Base-by-base conservation (phyloP, 2,888 invertebrate species). In the Brachypterus glaber region DNA sequence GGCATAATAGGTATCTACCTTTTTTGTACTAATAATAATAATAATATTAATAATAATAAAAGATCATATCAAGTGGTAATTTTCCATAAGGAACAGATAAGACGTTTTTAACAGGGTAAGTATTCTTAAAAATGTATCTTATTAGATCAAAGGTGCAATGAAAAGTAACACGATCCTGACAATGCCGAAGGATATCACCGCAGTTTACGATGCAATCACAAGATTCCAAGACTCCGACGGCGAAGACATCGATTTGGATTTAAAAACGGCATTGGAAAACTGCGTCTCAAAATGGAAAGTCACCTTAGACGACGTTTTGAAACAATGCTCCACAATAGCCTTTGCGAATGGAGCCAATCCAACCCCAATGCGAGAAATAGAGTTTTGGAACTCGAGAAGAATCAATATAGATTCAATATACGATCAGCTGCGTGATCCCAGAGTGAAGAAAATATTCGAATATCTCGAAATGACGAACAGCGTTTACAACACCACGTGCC, bases 221-320 rank as follows among this genome's bases (percentile, higher is more conserved):
- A 52, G 52, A 8, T 67, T 70, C 13, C 68, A 68, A 8, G 55
- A 60, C 8, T 66, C 74, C 35, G 68, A 70, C 14, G 74, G 71
- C 37, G 73, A 68, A 60, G 66, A 69, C 11, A 69, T 77, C 17
- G 81, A 87, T 60, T 67, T 82, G 34, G 69, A 74, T 37, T 67
- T 92, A 50, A 85, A 87, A 58, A 81, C 82, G 37, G 79, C 84
- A 32, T 77, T 92, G 40, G 93, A 95, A 66, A 82, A 81, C 21
- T 80, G 85, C 30, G 74, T 91, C 2, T 85, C 88, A 44, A 88
- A 88, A 58, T 95, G 93, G 93, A 75, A 82, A 2, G 71, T 74
- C 34, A 53, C 60, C 14, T 57, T 58, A 18, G 77, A 79, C 43
- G 86, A 88, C 54, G 76, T 91, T 21, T 64, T 91, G 17, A 76